Evolutionary conservation across 2,797 vertebrate genomes (phyloP).

Genomic region (Novumbra hubbsi): DNA sequence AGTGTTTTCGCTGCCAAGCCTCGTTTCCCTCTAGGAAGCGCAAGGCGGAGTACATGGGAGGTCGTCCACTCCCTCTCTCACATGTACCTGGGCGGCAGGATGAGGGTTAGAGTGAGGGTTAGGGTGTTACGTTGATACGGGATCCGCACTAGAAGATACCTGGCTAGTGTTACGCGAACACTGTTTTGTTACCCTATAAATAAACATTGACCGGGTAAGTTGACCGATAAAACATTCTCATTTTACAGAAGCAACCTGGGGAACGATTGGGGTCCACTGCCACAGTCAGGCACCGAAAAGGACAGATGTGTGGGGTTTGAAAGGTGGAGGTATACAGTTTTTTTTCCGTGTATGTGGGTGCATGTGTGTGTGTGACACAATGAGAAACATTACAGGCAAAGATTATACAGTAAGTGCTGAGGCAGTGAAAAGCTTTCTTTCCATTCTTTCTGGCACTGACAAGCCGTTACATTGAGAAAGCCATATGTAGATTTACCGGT

Average conservation of each 20-base stretch:
- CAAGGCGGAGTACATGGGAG: constrained; percentile 68
- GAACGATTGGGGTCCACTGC: too few relatives aligned
- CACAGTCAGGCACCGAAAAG: too few relatives aligned
- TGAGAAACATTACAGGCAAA: constrained; percentile 20
- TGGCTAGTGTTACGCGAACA: not conserved
- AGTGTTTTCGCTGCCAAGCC: constrained; percentile 65
- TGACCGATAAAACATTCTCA: too few relatives aligned
- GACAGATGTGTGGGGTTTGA: too few relatives aligned
- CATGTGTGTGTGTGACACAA: constrained; percentile 9
- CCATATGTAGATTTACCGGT: too few relatives aligned
- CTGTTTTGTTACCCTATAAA: not conserved
- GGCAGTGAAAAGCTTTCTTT: too few relatives aligned
- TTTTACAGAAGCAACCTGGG: too few relatives aligned
- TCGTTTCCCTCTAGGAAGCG: constrained; percentile 54
- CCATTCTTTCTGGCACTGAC: too few relatives aligned
- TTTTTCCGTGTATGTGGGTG: not conserved
- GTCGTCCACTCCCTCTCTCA: constrained; percentile 66
- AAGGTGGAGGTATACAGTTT: not conserved
- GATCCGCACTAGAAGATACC: not conserved
- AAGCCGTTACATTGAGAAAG: too few relatives aligned
- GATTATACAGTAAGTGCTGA: not conserved
- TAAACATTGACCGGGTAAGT: too few relatives aligned
- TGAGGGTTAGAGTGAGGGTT: too few relatives aligned
- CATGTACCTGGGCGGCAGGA: too few relatives aligned
- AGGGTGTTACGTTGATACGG: not conserved